These are phyloP conservation scores for Papilio polytes DNA, from an alignment of 1,140 invertebrate genomes.

Conservation along the genomic window DNA sequence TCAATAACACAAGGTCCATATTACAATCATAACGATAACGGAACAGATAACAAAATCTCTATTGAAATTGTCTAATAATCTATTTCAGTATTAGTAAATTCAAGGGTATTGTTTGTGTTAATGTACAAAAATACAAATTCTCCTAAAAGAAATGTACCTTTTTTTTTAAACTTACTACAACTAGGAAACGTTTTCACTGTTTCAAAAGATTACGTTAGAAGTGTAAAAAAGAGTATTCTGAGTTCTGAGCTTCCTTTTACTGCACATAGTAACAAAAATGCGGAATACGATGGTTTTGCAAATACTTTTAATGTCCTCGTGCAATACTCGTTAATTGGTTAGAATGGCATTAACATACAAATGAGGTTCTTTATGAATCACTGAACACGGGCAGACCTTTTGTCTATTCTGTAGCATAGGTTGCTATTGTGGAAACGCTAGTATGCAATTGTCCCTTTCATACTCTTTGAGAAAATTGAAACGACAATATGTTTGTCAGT, in stretches of 20 bases:
- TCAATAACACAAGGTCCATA: conserved; percentile 28
- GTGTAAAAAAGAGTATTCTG: conserved; percentile 21
- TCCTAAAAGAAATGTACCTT: too few species aligned
- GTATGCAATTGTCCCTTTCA: background rate
- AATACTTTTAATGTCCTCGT: conserved; percentile 22
- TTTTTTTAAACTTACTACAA: too few species aligned
- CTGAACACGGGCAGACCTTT: background rate
- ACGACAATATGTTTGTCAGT: background rate
- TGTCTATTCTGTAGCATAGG: background rate
- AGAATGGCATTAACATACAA: conserved; percentile 21
- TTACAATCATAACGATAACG: conserved; percentile 18
- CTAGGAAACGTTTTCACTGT: conserved; percentile 13
- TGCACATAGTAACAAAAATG: conserved; percentile 37
- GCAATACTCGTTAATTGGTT: background rate
- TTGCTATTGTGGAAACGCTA: background rate
- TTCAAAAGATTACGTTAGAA: background rate
- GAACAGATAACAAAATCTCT: background rate
- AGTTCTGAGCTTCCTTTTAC: conserved; percentile 38
- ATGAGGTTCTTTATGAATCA: conserved; percentile 7
- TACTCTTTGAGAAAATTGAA: background rate
- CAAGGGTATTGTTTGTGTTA: background rate
- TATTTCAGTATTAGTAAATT: background rate
- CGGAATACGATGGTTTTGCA: conserved; percentile 32
- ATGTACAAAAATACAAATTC: too few species aligned
- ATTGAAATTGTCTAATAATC: background rate